These are phyloP conservation scores for chimpanzee (Pan troglodytes) DNA, from an alignment of 2,113 vertebrate species.

Conservation along the genomic window NHGRI_mPanTro3-v2.1_pri NC_072417.2:64990501-64991000, in stretches of 20 bases:
- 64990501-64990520: background rate
- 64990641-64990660: background rate
- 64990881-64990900: background rate
- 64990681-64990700: too few species aligned
- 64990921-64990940: background rate
- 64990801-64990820: background rate
- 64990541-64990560: background rate
- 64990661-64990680: background rate
- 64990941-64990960: background rate
- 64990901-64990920: background rate
- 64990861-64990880: background rate
- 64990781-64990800: background rate
- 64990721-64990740: background rate
- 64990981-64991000: background rate
- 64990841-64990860: background rate
- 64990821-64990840: background rate
- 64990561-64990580: background rate
- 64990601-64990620: accelerated
- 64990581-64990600: too few species aligned
- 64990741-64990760: accelerated
- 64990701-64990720: accelerated
- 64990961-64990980: background rate
- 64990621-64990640: background rate
- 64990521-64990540: background rate
- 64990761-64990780: background rate